Evolutionary conservation across 2,888 invertebrate species (phyloP), one percentile per base, ranked within the genome.

Genomic region (Polia nebulosa): DNA sequence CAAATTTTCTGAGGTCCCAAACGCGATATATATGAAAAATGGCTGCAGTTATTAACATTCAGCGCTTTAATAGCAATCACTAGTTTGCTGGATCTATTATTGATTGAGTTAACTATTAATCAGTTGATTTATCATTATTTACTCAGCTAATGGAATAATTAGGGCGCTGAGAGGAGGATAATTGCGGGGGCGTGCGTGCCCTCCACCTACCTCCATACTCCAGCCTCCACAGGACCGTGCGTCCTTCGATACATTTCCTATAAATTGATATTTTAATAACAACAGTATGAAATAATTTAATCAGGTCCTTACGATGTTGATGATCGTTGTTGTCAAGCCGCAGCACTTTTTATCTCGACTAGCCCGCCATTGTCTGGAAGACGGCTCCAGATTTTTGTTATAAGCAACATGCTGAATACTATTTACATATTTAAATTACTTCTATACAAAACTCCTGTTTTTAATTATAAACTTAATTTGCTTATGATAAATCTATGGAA

Each of bases 401-500:
- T 87, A 88, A 89, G 88, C 89, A 90, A 90, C 89, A 87, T 87
- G 87, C 91, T 91, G 85, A 91, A 89, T 89, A 90, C 86, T 91
- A 94, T 95, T 94, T 93, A 94, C 94, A 95, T 95, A 95, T 95
- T 95, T 89, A 95, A 95, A 95, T 95, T 90, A 89, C 90, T 91
- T 92, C 94, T 93, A 95, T 93, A 94, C 95, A 95, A 93, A 95
- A 95, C 93, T 95, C 94, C 92, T 94, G 95, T 93, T 95, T 95
- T 95, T 95, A 95, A 95, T 95, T 95, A 95, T 95, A 95, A 95
- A 95, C 94, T 95, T 95, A 95, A 95, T 95, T 95, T 95, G 92
- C 92, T 95, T 95, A 95, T 95, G 95, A 95, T 95, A 95, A 95
- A 95, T 95, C 95, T 95, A 95, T 95, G 95, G 95, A 95, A 95